These are phyloP conservation scores for Oppia nitens DNA, from an alignment of 1,140 invertebrate genomes.

Conservation along the genomic window DNA sequence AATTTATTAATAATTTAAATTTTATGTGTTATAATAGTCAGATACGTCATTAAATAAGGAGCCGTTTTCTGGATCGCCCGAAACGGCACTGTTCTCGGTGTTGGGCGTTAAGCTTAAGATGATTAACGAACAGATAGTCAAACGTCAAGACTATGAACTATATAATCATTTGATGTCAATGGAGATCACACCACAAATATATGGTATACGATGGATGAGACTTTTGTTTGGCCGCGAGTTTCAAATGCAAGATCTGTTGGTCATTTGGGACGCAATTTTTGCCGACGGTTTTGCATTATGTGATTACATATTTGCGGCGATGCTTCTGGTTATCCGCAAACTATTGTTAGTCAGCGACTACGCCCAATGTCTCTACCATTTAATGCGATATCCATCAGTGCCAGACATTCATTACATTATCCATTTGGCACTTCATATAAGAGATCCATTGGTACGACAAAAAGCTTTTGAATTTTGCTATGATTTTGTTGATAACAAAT, in stretches of 20 bases:
- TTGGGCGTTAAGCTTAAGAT: slow-evolving; percentile 44
- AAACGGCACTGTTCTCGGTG: slow-evolving; percentile 16
- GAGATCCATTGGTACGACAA: slow-evolving; percentile 28
- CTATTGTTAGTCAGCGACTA: slow-evolving; percentile 43
- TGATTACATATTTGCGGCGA: slow-evolving; percentile 55
- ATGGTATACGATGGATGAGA: slow-evolving; percentile 63
- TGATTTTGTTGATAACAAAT: too few species aligned
- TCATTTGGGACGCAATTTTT: slow-evolving; percentile 63
- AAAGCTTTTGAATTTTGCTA: background rate
- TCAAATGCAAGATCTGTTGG: slow-evolving; percentile 48
- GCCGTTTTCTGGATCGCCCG: slow-evolving; percentile 18
- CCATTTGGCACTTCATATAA: slow-evolving; percentile 41
- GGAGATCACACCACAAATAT: slow-evolving; percentile 57
- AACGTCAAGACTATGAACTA: slow-evolving; percentile 43
- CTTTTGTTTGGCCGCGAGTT: slow-evolving; percentile 63
- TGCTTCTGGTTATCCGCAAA: slow-evolving; percentile 50
- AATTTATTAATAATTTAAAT: too few species aligned
- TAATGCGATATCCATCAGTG: slow-evolving; percentile 48
- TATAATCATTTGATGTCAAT: slow-evolving; percentile 44
- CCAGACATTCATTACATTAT: slow-evolving; percentile 44
- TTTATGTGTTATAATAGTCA: background rate
- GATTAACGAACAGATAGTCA: slow-evolving; percentile 47
- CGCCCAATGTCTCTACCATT: slow-evolving; percentile 39
- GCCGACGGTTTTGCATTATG: slow-evolving; percentile 51
- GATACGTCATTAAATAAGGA: slow-evolving; percentile 13